A percentile compares a stretch with the other conserved stretches of the same genome.
phyloP scores from a whole-genome alignment of 2,797 vertebrate species.

The Coregonus suidteri region DNA sequence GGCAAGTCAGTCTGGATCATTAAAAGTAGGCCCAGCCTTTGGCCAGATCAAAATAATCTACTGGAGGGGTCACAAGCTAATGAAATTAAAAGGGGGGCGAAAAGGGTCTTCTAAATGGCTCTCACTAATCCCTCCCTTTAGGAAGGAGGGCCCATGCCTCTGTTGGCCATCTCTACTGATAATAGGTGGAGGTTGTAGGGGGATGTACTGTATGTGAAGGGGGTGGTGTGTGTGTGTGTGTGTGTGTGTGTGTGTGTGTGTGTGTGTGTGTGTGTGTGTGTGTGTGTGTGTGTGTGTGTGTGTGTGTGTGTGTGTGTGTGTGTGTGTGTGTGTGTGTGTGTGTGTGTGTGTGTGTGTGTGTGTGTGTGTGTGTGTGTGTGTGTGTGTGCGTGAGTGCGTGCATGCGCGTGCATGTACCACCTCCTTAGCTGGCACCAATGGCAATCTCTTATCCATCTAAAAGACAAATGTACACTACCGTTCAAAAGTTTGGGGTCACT shows the following conservation, averaged over 20 bases:
- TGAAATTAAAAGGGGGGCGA: slow-evolving; percentile 77
- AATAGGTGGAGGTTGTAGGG: slow-evolving; percentile 57
- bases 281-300: slow-evolving; percentile 26
- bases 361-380: too few relatives aligned
- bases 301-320: slow-evolving; percentile 25
- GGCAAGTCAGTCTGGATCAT: slow-evolving; percentile 77
- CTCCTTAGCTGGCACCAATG: too few relatives aligned
- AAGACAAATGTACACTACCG: too few relatives aligned
- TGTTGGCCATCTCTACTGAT: slow-evolving; percentile 57
- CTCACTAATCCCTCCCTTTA: slow-evolving; percentile 77
- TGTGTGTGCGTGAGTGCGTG: too few relatives aligned
- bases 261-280: slow-evolving; percentile 36
- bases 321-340: slow-evolving; percentile 12
- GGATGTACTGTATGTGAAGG: slow-evolving; percentile 20
- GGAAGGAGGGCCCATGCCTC: slow-evolving; percentile 57
- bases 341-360: too few relatives aligned
- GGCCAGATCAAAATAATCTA: slow-evolving; percentile 86
- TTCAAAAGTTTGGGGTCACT: too few relatives aligned
- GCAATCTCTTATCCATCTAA: too few relatives aligned
- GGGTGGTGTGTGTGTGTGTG: slow-evolving; percentile 33
- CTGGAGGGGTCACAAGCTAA: slow-evolving; percentile 84
- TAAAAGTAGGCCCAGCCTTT: slow-evolving; percentile 78
- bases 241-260: slow-evolving; percentile 25
- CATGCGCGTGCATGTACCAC: too few relatives aligned
- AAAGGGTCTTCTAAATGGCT: slow-evolving; percentile 74